Percentiles rank a stretch among this genome's conserved stretches.
These are phyloP conservation scores for Cheilosia vernalis DNA, from an alignment of 2,888 invertebrate genomes.

Conservation along the genomic window DNA sequence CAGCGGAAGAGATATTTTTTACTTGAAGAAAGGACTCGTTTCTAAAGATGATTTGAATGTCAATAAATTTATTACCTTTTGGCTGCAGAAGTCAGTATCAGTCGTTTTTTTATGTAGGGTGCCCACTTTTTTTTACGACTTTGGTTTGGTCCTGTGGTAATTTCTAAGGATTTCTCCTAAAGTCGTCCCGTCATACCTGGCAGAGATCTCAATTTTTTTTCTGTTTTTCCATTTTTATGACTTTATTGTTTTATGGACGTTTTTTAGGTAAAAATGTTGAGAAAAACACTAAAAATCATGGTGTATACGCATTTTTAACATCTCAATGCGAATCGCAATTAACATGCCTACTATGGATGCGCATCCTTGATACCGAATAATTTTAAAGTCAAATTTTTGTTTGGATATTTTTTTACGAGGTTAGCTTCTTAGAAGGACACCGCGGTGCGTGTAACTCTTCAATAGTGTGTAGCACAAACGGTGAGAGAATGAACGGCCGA, in stretches of 20 bases:
- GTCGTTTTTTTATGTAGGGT: slow-evolving; percentile 19
- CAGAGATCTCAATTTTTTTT: not conserved
- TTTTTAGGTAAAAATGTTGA: slow-evolving; percentile 31
- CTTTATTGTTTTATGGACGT: slow-evolving; percentile 67
- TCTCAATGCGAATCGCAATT: slow-evolving; percentile 75
- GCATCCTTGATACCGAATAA: slow-evolving; percentile 69
- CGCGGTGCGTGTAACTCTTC: slow-evolving; percentile 71
- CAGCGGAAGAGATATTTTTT: slow-evolving; percentile 19
- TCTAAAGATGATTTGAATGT: slow-evolving; percentile 35
- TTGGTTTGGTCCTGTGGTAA: slow-evolving; percentile 71
- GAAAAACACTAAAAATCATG: slow-evolving; percentile 41
- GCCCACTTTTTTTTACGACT: slow-evolving; percentile 51
- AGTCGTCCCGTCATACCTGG: slow-evolving; percentile 23
- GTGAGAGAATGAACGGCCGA: not conserved
- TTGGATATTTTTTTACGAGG: slow-evolving; percentile 62
- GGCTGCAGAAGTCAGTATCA: slow-evolving; percentile 59
- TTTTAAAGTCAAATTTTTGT: slow-evolving; percentile 61
- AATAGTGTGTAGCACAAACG: slow-evolving; percentile 16
- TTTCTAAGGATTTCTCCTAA: slow-evolving; percentile 59
- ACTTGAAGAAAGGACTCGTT: slow-evolving; percentile 31
- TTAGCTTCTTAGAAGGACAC: slow-evolving; percentile 63
- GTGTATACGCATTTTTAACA: slow-evolving; percentile 56
- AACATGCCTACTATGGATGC: slow-evolving; percentile 51
- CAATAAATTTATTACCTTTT: slow-evolving; percentile 59
- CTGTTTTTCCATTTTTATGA: slow-evolving; percentile 54